Conservation (phyloP, 1,140 invertebrate genomes). For the Galendromus occidentalis region DNA sequence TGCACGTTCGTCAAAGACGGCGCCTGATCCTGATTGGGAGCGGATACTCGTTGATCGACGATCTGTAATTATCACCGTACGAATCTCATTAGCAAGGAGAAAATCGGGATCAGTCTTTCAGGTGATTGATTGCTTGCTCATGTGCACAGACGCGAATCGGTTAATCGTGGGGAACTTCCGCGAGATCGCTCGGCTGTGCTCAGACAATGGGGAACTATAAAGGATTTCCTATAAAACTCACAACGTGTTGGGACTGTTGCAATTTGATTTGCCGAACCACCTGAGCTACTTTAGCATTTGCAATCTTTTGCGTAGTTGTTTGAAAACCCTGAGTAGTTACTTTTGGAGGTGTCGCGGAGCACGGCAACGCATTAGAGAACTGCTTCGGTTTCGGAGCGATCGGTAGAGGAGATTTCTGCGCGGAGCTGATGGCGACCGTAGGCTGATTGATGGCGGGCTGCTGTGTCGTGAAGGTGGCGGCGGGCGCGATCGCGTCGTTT, state of each 20-base stretch:
- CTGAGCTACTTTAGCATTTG: constrained; percentile 7
- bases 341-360: background rate
- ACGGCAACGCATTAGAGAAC: background rate
- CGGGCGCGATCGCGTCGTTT: background rate
- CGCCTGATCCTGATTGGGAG: too few relatives aligned
- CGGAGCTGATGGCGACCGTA: background rate
- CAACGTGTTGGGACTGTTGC: background rate
- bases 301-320: background rate
- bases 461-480: background rate
- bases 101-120: too few relatives aligned
- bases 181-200: too few relatives aligned
- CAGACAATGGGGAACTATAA: too few relatives aligned
- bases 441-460: background rate
- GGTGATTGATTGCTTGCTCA: too few relatives aligned
- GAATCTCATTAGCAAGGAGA: too few relatives aligned
- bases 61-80: too few relatives aligned
- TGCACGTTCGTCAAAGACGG: too few relatives aligned
- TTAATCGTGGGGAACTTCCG: too few relatives aligned
- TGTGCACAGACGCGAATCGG: too few relatives aligned
- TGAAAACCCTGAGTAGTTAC: background rate
- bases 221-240: background rate
- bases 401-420: background rate
- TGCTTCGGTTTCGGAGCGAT: constrained; percentile 6
- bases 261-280: constrained; percentile 1
- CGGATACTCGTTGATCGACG: too few relatives aligned